phyloP scores from a whole-genome alignment of 1,140 invertebrate species.

The Geopemphigus sp. region DNA sequence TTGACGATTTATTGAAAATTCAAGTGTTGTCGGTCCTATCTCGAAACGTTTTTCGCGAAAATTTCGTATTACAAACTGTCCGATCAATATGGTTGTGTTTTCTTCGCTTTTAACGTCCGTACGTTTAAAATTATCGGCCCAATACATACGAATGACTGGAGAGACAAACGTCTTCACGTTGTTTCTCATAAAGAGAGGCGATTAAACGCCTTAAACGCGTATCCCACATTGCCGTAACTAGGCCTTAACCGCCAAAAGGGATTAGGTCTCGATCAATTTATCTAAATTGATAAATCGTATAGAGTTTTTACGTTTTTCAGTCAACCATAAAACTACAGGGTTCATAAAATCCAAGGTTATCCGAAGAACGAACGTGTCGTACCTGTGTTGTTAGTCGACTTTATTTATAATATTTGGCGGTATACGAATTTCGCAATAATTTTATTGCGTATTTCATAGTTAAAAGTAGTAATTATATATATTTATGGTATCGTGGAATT shows the following conservation, averaged over 20 bases:
- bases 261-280: not conserved
- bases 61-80: not conserved
- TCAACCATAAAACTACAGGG: not conserved
- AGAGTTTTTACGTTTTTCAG: not conserved
- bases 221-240: no score
- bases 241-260: not conserved
- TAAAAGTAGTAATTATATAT: no score
- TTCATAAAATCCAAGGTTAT: not conserved
- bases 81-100: not conserved
- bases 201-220: not conserved
- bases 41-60: not conserved
- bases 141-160: not conserved
- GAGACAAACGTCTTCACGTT: not conserved
- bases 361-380: no score
- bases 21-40: not conserved
- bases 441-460: no score
- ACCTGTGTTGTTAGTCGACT: no score
- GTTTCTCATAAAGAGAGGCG: not conserved
- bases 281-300: not conserved
- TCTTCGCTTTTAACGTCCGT: not conserved
- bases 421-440: no score
- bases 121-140: not conserved
- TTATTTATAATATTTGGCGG: no score
- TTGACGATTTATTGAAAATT: not conserved
- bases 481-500: no score